Conservation (phyloP, 2,797 vertebrate genomes). For the Lithobates sylvaticus region DNA sequence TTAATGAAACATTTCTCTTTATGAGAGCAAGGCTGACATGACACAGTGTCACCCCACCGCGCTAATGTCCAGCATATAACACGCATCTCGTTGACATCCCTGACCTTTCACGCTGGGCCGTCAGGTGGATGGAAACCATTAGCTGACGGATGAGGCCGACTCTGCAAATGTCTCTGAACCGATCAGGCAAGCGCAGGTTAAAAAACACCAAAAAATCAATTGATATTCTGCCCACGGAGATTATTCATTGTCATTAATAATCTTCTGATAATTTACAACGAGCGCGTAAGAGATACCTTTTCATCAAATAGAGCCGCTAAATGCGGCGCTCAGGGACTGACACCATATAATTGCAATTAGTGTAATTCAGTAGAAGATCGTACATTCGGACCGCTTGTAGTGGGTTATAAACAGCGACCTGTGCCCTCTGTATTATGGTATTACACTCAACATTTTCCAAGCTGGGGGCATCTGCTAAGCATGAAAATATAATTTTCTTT, state of each 20-base stretch:
- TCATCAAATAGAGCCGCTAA: conserved; percentile 30
- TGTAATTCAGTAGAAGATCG: conserved; percentile 23
- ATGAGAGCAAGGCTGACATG: neutral
- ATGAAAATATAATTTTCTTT: neutral
- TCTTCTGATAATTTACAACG: conserved; percentile 19
- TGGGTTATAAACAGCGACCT: conserved; percentile 25
- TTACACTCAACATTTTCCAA: neutral
- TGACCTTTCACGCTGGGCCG: conserved; percentile 34
- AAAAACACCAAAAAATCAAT: conserved; percentile 11
- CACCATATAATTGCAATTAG: conserved; percentile 58
- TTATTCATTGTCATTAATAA: conserved; percentile 38
- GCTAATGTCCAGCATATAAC: conserved; percentile 18
- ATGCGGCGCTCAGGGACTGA: conserved; percentile 26
- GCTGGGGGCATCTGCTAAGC: neutral
- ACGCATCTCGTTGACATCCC: conserved; percentile 30
- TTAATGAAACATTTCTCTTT: conserved; percentile 52
- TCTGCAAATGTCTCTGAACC: neutral
- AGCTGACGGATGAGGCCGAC: conserved; percentile 22
- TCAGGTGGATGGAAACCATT: conserved; percentile 52
- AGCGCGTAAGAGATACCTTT: conserved; percentile 41
- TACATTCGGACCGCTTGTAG: conserved; percentile 28
- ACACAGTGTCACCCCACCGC: conserved; percentile 15
- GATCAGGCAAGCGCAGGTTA: conserved; percentile 10
- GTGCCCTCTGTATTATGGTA: conserved; percentile 16
- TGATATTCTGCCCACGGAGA: conserved; percentile 11